Evolutionary conservation across 1,140 invertebrate species (phyloP).

Genomic region (Lethrus apterus): DNA sequence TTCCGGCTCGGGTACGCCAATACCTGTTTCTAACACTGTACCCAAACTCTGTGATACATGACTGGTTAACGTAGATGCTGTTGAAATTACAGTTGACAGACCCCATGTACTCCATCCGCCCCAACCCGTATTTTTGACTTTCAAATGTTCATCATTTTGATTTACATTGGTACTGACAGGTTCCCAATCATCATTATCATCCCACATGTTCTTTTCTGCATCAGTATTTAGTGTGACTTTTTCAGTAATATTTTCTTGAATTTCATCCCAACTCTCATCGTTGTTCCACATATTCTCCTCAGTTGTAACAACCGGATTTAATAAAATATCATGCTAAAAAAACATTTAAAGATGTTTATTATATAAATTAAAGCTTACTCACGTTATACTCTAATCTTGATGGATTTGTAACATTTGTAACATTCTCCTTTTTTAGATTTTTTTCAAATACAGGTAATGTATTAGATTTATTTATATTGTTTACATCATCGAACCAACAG

Average conservation of each 20-base stretch:
- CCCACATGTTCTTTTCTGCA: conserved; percentile 35
- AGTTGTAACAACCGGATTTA: too few relatives aligned
- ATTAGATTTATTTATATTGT: too few relatives aligned
- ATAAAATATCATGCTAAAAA: too few relatives aligned
- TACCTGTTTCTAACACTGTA: conserved; percentile 66
- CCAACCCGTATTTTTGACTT: conserved; percentile 25
- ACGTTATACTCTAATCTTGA: too few relatives aligned
- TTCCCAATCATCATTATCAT: conserved; percentile 34
- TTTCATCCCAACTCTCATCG: conserved; percentile 5
- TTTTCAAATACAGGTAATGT: too few relatives aligned
- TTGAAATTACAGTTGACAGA: conserved; percentile 63
- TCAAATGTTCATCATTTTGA: background rate
- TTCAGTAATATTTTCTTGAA: conserved; percentile 5
- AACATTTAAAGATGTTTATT: too few relatives aligned
- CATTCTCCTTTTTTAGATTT: too few relatives aligned
- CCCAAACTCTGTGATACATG: conserved; percentile 70
- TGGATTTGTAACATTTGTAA: too few relatives aligned
- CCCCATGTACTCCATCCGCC: conserved; percentile 58
- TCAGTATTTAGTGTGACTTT: conserved; percentile 6
- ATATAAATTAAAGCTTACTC: too few relatives aligned
- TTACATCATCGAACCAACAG: background rate
- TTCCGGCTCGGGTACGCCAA: conserved; percentile 69
- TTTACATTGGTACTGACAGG: conserved; percentile 13
- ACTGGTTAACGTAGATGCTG: conserved; percentile 65
- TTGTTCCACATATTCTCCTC: conserved; percentile 19